phyloP scores from a whole-genome alignment of 2,113 vertebrate genomes.

The mouse (Mus musculus) region GRCm39 chr9:13272001-13272500 shows the following conservation, averaged over 20 bases:
- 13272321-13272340: background rate
- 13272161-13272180: background rate
- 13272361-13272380: background rate
- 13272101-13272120: background rate
- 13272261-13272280: conserved; percentile 24
- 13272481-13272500: conserved; percentile 32
- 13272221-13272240: conserved; percentile 21
- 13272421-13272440: background rate
- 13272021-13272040: background rate
- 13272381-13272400: conserved; percentile 48
- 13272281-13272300: background rate
- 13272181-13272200: background rate
- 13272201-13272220: background rate
- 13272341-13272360: conserved; percentile 20
- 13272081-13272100: background rate
- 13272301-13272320: background rate
- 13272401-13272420: conserved; percentile 34
- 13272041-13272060: background rate
- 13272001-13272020: conserved; percentile 24
- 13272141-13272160: background rate
- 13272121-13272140: background rate
- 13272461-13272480: background rate
- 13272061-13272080: background rate
- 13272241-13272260: conserved; percentile 34
- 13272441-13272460: conserved; percentile 5